Evolutionary conservation across 2,113 vertebrate genomes (phyloP), one percentile per base, ranked within the genome.

Genomic region (Progne subis): DNA sequence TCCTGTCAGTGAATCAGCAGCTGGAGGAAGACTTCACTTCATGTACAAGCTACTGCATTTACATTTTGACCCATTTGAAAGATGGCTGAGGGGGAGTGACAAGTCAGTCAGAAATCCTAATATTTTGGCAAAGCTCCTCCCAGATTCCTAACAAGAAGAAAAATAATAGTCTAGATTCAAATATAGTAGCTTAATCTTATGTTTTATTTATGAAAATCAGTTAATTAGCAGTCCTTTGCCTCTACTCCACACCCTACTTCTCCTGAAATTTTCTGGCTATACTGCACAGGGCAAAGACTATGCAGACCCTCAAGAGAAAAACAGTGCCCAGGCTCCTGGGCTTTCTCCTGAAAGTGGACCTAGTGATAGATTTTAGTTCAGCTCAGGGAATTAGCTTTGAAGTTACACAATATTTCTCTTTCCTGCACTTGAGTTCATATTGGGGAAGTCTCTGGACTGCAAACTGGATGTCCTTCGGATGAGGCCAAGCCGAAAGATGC

Each of bases 41-140:
- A 11, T 15, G 25, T 61, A 59, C 37, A 41, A 71, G 41, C 13
- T 11, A 60, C 17, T 56, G 26, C 79, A 81, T 94, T 94, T 97
- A 56, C 79, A 90, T 90, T 95, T 77, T 63, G 78, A 86, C 78
- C 87, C 63, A 70, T 87, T 93, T 97, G 71, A 90, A 82, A 93
- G 59, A 52, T 23, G 44, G 47, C 47, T 94, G 52, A 86, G 52
- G 31, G 23, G 67, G 56, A 91, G 65, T 64, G 47, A 94, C 47
- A 82, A 74, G 75, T 59, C 86, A 90, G 46, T 82, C 70, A 95
- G 55, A 90, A 91, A 85, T 90, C 70, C 70, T 74, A 91, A 77
- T 76, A 79, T 90, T 93, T 90, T 87, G 71, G n/a, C 76, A 81
- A 59, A 81, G 34, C 67, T 93, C 68, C 60, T 78, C 93, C 47